Evolutionary conservation across 2,888 invertebrate species (phyloP), one percentile per base, ranked within the genome.

Genomic region (Erpobdella octoculata): DNA sequence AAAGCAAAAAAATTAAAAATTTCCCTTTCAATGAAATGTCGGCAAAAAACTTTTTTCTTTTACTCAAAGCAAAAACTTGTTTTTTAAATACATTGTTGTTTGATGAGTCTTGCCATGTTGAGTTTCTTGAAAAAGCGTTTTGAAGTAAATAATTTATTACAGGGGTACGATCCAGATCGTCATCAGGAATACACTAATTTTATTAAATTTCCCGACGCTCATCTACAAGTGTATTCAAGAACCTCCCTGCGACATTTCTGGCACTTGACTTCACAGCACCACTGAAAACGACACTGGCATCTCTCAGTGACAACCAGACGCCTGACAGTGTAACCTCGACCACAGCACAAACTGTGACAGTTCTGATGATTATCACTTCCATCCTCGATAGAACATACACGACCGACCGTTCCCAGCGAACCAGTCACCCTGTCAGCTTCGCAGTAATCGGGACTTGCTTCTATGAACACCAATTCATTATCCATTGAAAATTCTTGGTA

Each of bases 391-490:
- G 62, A 62, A 76, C 83, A 85, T 18, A 78, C 77, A 59, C 84
- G 77, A 1, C 83, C 84, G 61, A 79, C 78, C 4, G 84, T 87
- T 80, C 89, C 89, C 74, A 89, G 85, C 77, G 89, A 89, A 66
- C 91, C 91, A 28, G 89, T 85, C 66, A 81, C 78, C 8, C 79
- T 75, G 77, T 85, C 84, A 6, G 78, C 76, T 71, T 82, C 88
- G 84, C 97, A 97, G 86, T 93, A 97, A 84, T 95, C 93, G 0
- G 96, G 96, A 18, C 94, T 94, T 76, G 91, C 91, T 79, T 94
- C 92, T 78, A 96, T 85, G 84, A 92, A 97, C 38, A 97, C 92
- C 77, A 97, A 86, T 83, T 96, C 95, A 53, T 28, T 21, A 1
- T 53, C 53, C 21, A 53, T 25, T 5, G 53, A 53, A 28, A 25